phyloP scores from a whole-genome alignment of 2,113 vertebrate species.

The Cyprinodon variegatus region DNA sequence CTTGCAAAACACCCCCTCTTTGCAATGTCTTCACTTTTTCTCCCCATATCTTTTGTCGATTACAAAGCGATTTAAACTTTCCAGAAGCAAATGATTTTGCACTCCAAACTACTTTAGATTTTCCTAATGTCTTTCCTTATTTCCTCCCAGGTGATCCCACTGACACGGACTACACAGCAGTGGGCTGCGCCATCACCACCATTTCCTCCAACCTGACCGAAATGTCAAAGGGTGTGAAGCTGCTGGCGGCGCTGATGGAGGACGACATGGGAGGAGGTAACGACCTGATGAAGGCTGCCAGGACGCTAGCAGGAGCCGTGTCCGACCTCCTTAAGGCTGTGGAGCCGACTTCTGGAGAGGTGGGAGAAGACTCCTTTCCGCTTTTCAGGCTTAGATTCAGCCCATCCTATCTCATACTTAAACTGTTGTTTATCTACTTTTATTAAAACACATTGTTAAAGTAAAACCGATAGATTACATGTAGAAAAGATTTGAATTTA shows the following conservation, averaged over 20 bases:
- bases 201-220: constrained; percentile 99
- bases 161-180: constrained; percentile 97
- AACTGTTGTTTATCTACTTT: background rate
- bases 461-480: background rate
- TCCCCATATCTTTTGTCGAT: background rate
- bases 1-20: background rate
- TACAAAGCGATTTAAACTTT: background rate
- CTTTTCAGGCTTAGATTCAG: background rate
- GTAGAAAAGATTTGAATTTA: background rate
- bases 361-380: constrained; percentile 52
- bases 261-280: constrained; percentile 95
- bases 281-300: constrained; percentile 91
- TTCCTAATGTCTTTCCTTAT: background rate
- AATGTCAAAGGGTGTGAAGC: constrained; percentile 98
- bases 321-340: constrained; percentile 96
- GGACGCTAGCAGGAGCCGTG: constrained; percentile 91
- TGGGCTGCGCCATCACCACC: constrained; percentile 98
- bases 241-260: constrained; percentile 95
- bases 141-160: constrained; percentile 87
- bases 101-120: background rate
- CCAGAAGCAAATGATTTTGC: constrained; percentile 2
- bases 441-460: background rate
- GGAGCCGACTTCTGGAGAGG: constrained; percentile 95
- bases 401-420: background rate
- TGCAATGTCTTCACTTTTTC: background rate